phyloP scores from a whole-genome alignment of 2,113 vertebrate genomes.

The Micromys minutus region DNA sequence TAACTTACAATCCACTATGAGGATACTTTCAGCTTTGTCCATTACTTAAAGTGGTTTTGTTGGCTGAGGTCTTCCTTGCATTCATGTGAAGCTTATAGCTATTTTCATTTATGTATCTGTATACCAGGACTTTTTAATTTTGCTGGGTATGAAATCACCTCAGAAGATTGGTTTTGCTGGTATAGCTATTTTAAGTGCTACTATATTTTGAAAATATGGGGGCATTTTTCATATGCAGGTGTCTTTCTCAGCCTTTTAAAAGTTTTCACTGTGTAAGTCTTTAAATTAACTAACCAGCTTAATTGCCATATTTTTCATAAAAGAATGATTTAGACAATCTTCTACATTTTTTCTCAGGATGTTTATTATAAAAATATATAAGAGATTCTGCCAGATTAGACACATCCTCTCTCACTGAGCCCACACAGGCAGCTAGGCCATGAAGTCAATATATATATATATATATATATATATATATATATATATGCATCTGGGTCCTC shows the following conservation, averaged over 20 bases:
- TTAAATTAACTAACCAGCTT: not conserved
- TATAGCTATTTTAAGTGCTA: not conserved
- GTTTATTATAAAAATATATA: not conserved
- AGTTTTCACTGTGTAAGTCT: not conserved
- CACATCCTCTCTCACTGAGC: too few relatives aligned
- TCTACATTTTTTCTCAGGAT: not conserved
- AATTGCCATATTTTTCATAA: not conserved
- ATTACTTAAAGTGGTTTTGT: not conserved
- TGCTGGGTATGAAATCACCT: not conserved
- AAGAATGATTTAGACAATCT: not conserved
- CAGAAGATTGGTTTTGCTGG: not conserved
- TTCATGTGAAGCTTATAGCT: not conserved
- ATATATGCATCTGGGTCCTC: too few relatives aligned
- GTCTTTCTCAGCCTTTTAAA: not conserved
- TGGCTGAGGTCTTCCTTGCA: not conserved
- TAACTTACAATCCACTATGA: not conserved
- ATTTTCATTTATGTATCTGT: not conserved
- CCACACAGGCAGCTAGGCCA: too few relatives aligned
- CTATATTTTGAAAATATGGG: not conserved
- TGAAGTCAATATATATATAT: too few relatives aligned
- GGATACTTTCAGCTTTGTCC: not conserved
- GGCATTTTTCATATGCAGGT: not conserved
- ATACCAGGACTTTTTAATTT: not conserved
- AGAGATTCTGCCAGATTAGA: not conserved
- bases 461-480: too few relatives aligned